Percentiles rank a stretch among this genome's conserved stretches.
Conservation (phyloP, 2,797 vertebrate species). For the Rhinella marina region DNA sequence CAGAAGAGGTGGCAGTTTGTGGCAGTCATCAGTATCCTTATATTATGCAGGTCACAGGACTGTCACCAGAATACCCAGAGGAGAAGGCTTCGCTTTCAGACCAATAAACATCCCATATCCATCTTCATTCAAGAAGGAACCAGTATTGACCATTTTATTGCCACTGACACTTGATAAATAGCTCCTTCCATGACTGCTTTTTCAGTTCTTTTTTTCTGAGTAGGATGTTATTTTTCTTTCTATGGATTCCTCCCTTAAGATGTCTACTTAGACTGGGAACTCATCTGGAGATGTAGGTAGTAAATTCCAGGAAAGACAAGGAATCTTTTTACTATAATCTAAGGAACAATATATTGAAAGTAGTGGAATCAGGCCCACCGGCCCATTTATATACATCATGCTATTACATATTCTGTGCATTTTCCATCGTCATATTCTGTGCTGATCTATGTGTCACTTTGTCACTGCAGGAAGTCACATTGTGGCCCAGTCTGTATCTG, state of each 20-base stretch:
- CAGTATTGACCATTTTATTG: conserved; percentile 8
- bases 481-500: not conserved
- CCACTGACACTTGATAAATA: not conserved
- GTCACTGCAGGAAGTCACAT: conserved; percentile 46
- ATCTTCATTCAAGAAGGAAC: not conserved
- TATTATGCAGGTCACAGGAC: not conserved
- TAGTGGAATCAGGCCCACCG: not conserved
- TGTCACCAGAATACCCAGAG: conserved; percentile 3
- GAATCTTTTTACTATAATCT: not conserved
- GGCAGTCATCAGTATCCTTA: not conserved
- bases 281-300: conserved; percentile 13
- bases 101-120: not conserved
- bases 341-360: not conserved
- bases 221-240: not conserved
- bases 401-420: not conserved
- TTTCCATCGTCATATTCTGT: not conserved
- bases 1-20: not conserved
- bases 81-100: not conserved
- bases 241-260: conserved; percentile 5
- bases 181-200: not conserved
- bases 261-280: not conserved
- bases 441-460: conserved; percentile 25
- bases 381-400: not conserved
- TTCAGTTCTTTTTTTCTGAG: not conserved
- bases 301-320: conserved; percentile 8